Percentiles rank a stretch among this genome's conserved stretches.
Evolutionary conservation across 2,888 invertebrate species (phyloP).

Genomic region (Rhabditoides inermis): DNA sequence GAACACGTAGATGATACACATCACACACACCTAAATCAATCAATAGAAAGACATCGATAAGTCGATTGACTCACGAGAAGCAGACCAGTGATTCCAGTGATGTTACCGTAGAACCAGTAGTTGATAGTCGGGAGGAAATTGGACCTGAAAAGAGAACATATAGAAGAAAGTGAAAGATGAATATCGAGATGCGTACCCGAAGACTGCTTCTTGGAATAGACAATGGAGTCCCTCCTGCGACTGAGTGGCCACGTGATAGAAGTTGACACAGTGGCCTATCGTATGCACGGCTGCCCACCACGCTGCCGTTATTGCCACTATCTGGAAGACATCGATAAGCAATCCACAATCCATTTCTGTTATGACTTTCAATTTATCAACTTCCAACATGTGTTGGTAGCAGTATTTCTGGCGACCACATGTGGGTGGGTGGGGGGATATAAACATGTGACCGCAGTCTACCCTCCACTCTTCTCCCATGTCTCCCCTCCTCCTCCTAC

Average conservation of each 20-base stretch:
- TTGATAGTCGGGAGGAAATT: slow-evolving; percentile 86
- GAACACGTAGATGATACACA: slow-evolving; percentile 91
- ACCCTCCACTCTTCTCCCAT: too few species aligned
- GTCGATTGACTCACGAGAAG: slow-evolving; percentile 59
- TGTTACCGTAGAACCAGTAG: slow-evolving; percentile 87
- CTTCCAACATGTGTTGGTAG: too few species aligned
- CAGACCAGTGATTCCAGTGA: slow-evolving; percentile 65
- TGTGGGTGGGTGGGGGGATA: too few species aligned
- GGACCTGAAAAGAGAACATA: slow-evolving; percentile 57
- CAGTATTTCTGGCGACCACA: too few species aligned
- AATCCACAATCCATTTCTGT: not conserved
- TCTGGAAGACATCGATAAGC: slow-evolving; percentile 52
- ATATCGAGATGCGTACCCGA: slow-evolving; percentile 54
- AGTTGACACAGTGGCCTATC: slow-evolving; percentile 88
- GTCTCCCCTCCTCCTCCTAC: too few species aligned
- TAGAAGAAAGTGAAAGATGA: not conserved
- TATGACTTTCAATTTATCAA: not conserved
- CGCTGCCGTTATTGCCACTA: slow-evolving; percentile 83
- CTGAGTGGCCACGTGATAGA: slow-evolving; percentile 92
- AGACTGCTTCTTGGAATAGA: slow-evolving; percentile 83
- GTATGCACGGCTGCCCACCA: slow-evolving; percentile 86
- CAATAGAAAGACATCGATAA: slow-evolving; percentile 74
- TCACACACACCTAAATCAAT: too few species aligned
- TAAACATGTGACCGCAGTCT: too few species aligned
- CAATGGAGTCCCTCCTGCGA: slow-evolving; percentile 83